A percentile compares a stretch with the other conserved stretches of the same genome.
phyloP scores from a whole-genome alignment of 2,113 vertebrate species.

The Ophiodon elongatus region DNA sequence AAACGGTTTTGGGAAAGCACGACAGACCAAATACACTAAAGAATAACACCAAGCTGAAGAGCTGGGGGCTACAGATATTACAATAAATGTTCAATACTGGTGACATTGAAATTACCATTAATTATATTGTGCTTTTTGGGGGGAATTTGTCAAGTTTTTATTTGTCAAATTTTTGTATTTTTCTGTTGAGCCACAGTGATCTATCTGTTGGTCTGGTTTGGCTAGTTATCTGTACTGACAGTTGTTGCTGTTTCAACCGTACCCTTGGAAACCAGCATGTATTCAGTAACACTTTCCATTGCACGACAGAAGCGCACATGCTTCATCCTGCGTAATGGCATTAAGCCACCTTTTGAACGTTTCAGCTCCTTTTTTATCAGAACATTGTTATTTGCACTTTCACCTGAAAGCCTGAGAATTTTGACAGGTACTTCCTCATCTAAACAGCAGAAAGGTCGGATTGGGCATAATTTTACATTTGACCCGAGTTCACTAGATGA shows the following conservation, averaged over 20 bases:
- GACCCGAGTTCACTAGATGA: slow-evolving; percentile 57
- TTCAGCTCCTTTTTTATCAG: slow-evolving; percentile 51
- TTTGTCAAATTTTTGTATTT: slow-evolving; percentile 15
- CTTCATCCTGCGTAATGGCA: slow-evolving; percentile 10
- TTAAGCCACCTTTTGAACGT: slow-evolving; percentile 20
- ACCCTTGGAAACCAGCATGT: slow-evolving; percentile 60
- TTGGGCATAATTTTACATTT: slow-evolving; percentile 62
- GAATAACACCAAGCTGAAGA: background rate
- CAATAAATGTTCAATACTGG: background rate
- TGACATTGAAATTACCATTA: background rate
- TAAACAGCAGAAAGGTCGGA: slow-evolving; percentile 60
- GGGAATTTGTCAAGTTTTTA: slow-evolving; percentile 1
- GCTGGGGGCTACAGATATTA: background rate
- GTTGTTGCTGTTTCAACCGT: slow-evolving; percentile 48
- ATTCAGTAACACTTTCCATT: slow-evolving; percentile 28
- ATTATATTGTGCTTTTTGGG: background rate
- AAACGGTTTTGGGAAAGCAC: background rate
- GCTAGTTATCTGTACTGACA: slow-evolving; percentile 40
- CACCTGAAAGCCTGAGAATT: slow-evolving; percentile 59
- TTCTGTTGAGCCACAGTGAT: background rate
- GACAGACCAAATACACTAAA: background rate
- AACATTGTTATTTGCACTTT: slow-evolving; percentile 66
- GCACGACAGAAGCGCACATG: background rate
- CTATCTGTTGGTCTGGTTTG: slow-evolving; percentile 42
- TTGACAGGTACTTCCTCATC: slow-evolving; percentile 64